A percentile compares a stretch with the other conserved stretches of the same genome.
Evolutionary conservation across 2,113 vertebrate genomes (phyloP).

Genomic region (Forbesichthys agassizii): DNA sequence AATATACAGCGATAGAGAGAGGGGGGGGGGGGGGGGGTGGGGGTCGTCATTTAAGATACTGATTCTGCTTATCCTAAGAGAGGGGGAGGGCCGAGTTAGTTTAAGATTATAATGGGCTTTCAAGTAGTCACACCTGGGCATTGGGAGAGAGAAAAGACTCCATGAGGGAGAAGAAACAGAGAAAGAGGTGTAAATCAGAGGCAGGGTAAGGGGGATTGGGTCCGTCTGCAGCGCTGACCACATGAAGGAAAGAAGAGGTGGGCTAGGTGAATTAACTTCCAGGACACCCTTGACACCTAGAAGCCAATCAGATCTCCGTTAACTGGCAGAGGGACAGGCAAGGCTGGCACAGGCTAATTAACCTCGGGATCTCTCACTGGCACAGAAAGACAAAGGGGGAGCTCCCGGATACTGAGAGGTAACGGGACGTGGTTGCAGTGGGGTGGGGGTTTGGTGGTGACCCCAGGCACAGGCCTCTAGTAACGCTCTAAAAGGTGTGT

Average conservation of each 20-base stretch:
- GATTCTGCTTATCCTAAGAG: no score
- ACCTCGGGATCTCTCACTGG: conserved; percentile 73
- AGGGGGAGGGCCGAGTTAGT: no score
- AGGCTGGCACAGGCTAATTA: conserved; percentile 80
- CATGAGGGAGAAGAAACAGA: conserved; percentile 1
- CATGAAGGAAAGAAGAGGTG: conserved; percentile 57
- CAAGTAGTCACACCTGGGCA: background rate
- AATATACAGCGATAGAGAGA: background rate
- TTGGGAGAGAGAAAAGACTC: background rate
- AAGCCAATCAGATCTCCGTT: conserved; percentile 83
- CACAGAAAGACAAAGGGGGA: conserved; percentile 60
- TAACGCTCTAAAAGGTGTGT: conserved; percentile 4
- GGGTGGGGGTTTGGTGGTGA: conserved; percentile 29
- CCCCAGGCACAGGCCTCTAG: conserved; percentile 61
- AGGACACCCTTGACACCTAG: conserved; percentile 81
- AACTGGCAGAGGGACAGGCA: conserved; percentile 78
- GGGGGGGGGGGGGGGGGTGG: no score
- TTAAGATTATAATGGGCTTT: no score
- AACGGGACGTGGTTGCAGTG: conserved; percentile 42
- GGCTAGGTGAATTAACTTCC: conserved; percentile 77
- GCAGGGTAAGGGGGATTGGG: conserved; percentile 2
- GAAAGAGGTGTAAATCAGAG: background rate
- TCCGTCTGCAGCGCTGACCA: conserved; percentile 61
- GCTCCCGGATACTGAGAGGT: conserved; percentile 59
- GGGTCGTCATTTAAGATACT: no score